Evolutionary conservation across 2,113 vertebrate genomes (phyloP).

Genomic region (Saimiri boliviensis): DNA sequence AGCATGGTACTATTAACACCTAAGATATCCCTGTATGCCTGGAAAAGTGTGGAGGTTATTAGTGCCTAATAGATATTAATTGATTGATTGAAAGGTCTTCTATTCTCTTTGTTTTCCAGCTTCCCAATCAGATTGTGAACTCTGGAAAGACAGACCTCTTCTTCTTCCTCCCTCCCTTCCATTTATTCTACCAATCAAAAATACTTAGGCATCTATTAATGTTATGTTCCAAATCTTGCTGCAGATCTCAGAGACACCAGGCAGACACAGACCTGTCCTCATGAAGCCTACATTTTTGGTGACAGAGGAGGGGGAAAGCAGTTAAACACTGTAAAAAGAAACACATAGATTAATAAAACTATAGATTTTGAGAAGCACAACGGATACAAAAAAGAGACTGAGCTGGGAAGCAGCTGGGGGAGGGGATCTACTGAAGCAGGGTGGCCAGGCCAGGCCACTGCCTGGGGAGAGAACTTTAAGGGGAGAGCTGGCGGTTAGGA

Average conservation of each 20-base stretch:
- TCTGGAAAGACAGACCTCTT: neutral
- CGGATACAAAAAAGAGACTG: no score
- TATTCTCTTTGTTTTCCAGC: neutral
- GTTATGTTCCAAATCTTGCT: neutral
- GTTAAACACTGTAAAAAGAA: neutral
- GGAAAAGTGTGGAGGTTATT: neutral
- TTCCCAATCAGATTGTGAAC: neutral
- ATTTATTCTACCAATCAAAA: neutral
- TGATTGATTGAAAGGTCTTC: neutral
- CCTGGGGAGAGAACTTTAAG: neutral
- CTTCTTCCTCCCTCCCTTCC: neutral
- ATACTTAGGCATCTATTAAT: neutral
- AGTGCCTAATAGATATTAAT: neutral
- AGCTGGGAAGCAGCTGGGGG: accelerated
- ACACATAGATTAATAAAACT: neutral
- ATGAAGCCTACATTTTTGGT: neutral
- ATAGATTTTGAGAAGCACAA: neutral
- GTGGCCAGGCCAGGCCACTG: neutral
- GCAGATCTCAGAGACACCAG: neutral
- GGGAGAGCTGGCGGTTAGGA: neutral
- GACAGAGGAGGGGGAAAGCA: neutral
- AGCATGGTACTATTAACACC: no score
- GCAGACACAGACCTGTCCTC: neutral
- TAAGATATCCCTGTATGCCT: neutral
- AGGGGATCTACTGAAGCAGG: neutral